Conservation (phyloP, 1,140 invertebrate genomes). For the Euwallacea fornicatus region DNA sequence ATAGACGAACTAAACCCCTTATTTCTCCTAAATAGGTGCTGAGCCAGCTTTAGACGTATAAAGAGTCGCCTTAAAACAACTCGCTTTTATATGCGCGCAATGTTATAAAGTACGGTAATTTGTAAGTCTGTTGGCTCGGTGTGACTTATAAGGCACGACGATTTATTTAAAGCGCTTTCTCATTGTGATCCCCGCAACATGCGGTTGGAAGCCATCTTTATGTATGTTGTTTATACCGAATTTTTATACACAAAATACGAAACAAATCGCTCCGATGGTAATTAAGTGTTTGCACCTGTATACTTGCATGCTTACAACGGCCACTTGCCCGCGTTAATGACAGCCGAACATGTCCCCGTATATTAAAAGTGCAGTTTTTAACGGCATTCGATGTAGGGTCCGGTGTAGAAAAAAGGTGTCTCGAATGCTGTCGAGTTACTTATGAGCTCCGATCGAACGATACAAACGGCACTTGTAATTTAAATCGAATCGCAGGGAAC, state of each 20-base stretch:
- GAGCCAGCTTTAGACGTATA: constrained; percentile 28
- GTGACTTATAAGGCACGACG: constrained; percentile 30
- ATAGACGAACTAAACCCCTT: neutral
- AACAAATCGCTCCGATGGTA: constrained; percentile 1
- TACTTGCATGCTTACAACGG: constrained; percentile 25
- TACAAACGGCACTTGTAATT: constrained; percentile 1
- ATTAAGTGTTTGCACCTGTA: constrained; percentile 24
- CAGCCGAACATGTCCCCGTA: constrained; percentile 18
- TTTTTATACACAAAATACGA: constrained; percentile 9
- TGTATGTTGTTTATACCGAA: constrained; percentile 22
- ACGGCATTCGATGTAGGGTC: constrained; percentile 13
- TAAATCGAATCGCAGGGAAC: neutral
- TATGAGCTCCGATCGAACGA: constrained; percentile 3
- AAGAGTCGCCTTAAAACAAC: constrained; percentile 21
- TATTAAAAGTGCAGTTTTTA: constrained; percentile 23
- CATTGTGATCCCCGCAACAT: constrained; percentile 20
- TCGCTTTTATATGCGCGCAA: no score
- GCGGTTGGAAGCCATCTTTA: constrained; percentile 22
- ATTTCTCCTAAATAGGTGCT: constrained; percentile 10
- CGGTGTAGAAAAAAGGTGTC: constrained; percentile 2
- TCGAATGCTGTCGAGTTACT: constrained; percentile 2
- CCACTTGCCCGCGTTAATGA: constrained; percentile 26
- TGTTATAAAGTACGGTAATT: constrained; percentile 10
- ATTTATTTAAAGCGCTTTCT: constrained; percentile 33
- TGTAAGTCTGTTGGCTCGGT: constrained; percentile 27